Evolutionary conservation across 2,113 vertebrate genomes (phyloP), one percentile per base, ranked within the genome.

Genomic region (Ranitomeya imitator): DNA sequence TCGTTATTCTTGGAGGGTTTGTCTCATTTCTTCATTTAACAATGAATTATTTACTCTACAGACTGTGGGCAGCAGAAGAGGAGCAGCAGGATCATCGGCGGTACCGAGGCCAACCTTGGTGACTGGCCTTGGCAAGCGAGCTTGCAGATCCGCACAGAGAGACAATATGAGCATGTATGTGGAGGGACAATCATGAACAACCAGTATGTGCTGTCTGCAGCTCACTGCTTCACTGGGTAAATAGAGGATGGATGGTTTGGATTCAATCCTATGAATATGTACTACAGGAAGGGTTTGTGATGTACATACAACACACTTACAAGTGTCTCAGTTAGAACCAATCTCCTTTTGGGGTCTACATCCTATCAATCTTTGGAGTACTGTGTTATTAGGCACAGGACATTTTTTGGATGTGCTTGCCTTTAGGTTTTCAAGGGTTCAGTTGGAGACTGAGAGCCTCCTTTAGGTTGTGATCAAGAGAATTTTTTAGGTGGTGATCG

Each of bases 121-220:
- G 94, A 94, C n/a, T 98, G 97, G 97, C 97, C 97, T 0, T 99
- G 98, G 98, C 98, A 99, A 90, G 86, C 96, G 69, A 96, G 97
- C 0, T 95, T 99, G 52, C 96, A 97, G 67, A 96, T 91, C 0
- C 91, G 90, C 51, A 85, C 89, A 0, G 37, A 60, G 19, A 19
- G 11, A 12, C 2, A 26, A 7, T 89, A 89, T 37, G 92, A 91
- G 51, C 98, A 97, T 88, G 91, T 96, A 83, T 99, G 98, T 0
- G 98, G 98, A 0, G 98, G 95, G 60, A 95, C 97, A 2, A 91
- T 99, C 89, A 95, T 99, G 61, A 93, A 96, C 0, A 92, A 91
- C 0, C 94, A 96, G 92, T 98, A 96, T 94, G 95, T 97, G 60
- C 91, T 98, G 90, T 96, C 96, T 0, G 98, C 98, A 0, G 96